Evolutionary conservation across 2,888 invertebrate species (phyloP).

Genomic region (Heliconius charithonia): DNA sequence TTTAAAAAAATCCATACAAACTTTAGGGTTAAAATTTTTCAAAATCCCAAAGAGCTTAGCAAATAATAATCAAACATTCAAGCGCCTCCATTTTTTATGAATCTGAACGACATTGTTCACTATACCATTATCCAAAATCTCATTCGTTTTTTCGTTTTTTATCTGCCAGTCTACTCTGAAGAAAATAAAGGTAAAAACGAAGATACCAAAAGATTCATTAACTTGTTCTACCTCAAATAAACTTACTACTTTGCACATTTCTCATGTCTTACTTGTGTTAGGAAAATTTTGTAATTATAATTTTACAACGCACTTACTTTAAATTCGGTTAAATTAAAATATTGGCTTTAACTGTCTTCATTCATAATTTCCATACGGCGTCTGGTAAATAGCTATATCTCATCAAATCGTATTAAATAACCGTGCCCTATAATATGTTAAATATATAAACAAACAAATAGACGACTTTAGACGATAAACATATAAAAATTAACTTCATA

Average conservation of each 20-base stretch:
- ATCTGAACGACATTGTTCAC: not conserved
- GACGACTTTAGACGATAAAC: slow-evolving; percentile 49
- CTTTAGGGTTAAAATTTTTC: too few species aligned
- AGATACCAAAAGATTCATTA: not conserved
- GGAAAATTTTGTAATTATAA: not conserved
- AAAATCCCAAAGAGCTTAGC: too few species aligned
- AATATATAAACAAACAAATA: slow-evolving; percentile 28
- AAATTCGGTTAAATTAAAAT: not conserved
- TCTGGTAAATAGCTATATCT: too few species aligned
- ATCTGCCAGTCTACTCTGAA: not conserved
- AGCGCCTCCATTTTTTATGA: not conserved
- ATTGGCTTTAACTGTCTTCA: not conserved
- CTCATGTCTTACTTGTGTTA: slow-evolving; percentile 12
- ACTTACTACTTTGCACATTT: not conserved
- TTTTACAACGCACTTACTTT: slow-evolving; percentile 8
- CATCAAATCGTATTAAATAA: too few species aligned
- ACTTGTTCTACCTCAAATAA: not conserved
- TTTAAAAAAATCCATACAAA: too few species aligned
- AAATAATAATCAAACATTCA: not conserved
- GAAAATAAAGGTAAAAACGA: not conserved
- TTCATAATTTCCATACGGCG: not conserved
- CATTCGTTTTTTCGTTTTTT: not conserved
- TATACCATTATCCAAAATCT: not conserved
- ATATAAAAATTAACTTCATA: slow-evolving; percentile 37
- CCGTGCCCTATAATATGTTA: not conserved